Evolutionary conservation across 2,113 vertebrate genomes (phyloP), one percentile per base, ranked within the genome.

Genomic region (Sinocyclocheilus maitianheensis): DNA sequence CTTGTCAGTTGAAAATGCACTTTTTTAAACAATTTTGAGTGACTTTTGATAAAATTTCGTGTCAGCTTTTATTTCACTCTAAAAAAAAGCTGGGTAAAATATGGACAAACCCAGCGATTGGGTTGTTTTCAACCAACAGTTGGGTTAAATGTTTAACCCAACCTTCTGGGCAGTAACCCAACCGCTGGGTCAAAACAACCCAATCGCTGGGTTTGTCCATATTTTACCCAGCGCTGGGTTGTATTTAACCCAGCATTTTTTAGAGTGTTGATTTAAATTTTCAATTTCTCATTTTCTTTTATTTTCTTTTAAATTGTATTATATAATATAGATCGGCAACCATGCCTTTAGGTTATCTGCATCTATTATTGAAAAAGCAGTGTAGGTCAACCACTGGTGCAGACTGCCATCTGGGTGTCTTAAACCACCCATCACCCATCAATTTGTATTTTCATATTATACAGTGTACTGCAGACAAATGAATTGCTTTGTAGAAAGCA

Each of bases 391-490:
- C 3, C 37, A 72, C 18, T 69, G 14, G 65, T 69, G 65, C 65
- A 3, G 65, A 67, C 26, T 16, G 69, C 69, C 34, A 20, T 40
- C 9, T 4, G 14, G 34, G 69, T 40, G 58, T 67, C 34, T 40
- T 72, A 9, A 72, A 22, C 34, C 37, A 72, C 2, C 10, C 34
- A 37, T 4, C 34, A 3, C 34, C 34, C 71, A 43, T 43, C 37
- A 4, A 18, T n/a, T 34, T 71, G 8, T 71, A 10, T 16, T 8
- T 71, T 60, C 16, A 46, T 30, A 26, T 43, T 40, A 34, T 65
- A 5, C 75, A 78, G 86, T 69, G 40, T 55, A 77, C 88, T 60
- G 74, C 81, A 81, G 78, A 78, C n/a, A 87, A 58, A 51, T 60
- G 2, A 65, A 46, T 22, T 76, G 43, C 3, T 81, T n/a, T 77